Base-by-base conservation (phyloP, 2,797 vertebrate species). In the Hippocampus kuda region DNA sequence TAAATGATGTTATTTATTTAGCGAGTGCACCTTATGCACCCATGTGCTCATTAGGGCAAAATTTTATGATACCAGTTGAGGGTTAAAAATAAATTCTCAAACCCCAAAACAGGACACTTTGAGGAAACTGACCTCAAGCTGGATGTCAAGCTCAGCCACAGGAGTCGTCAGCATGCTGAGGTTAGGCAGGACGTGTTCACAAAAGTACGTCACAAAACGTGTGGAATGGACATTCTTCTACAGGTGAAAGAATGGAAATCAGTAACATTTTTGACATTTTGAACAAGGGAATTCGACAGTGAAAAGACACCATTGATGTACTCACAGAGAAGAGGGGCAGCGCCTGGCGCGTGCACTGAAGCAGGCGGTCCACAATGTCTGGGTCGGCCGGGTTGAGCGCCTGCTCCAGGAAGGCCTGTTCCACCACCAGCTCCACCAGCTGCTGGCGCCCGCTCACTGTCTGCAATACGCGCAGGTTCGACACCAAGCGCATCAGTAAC, bases 191-290 rank as follows among this genome's bases (percentile, higher is more conserved):
- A 98, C 96, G 1, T 95, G 93, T 81, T 99, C 95, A 83, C 96
- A 99, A 86, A 99, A 99, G 56, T 99, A 98, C 18, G 95, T 98
- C 60, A 99, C 93, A 81, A 98, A 99, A 68, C 94, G 94, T 10
- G 97, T 98, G 79, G 97, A 98, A 91, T 99, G 97, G 69, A 99
- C 97, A 75, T 99, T 99, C 95, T 99, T 99, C 97, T 99, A 77
- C 59, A 77, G 67, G 67, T 70, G 0, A 67, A 2, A 20, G 63
- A 57, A 34, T 11, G 30, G 1, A 34, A 42, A 16, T 12, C 4
- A 54, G 24, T 7, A 38, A 38, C 9, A 11, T 18, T 6, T 18
- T 18, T 18, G 16, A 60, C 27, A 18, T 34, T 60, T 60, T 6
- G 2, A 15, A 42, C 7, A 22, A 2, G 16, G 20, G 20, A 26